Base-by-base conservation (phyloP, 2,888 invertebrate species). In the Orthosia gracilis region DNA sequence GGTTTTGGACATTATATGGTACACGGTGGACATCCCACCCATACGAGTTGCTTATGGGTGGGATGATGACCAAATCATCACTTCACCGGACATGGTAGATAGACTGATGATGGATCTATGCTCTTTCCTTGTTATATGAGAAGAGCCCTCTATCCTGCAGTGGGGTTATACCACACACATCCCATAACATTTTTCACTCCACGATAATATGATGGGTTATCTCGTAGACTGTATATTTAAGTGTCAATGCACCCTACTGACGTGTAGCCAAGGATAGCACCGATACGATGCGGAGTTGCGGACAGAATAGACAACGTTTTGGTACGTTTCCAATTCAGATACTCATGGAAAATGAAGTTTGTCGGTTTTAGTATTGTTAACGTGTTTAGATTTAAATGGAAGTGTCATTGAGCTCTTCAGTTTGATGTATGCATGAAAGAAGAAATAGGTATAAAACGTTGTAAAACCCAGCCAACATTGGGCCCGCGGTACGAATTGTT, bases 311-410 rank as follows among this genome's bases (percentile, higher is more conserved):
- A 62, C 18, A 21, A 49, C 23, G 61, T 67, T 69, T 80, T 81
- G 80, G 80, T 81, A 81, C 26, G 75, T 23, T 31, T 81, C 80
- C 80, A 81, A 81, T 61, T 78, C 70, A 66, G 57, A 57, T 45
- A 54, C 57, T 12, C 12, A 49, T n/a, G 31, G 57, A 58, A 75
- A 62, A 31, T 57, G 7, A 49, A 40, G 45, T 18, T 62, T 50
- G 18, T 18, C 11, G 13, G 61, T 21, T 52, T 47, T n/a, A n/a
- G 47, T 31, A 23, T 54, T 12, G 23, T 9, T 59, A 52, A 49
- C 58, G 52, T 40, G 74, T 21, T 63, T n/a, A 15, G 26, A 18
- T 58, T 49, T 40, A 23, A 47, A 58, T 47, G 55, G 17, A 23
- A 21, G 31, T 68, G 62, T 73, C 78, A 49, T 18, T 69, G 55